Evolutionary conservation across 2,113 vertebrate genomes (phyloP).

Genomic region (Chaetodon auriga): DNA sequence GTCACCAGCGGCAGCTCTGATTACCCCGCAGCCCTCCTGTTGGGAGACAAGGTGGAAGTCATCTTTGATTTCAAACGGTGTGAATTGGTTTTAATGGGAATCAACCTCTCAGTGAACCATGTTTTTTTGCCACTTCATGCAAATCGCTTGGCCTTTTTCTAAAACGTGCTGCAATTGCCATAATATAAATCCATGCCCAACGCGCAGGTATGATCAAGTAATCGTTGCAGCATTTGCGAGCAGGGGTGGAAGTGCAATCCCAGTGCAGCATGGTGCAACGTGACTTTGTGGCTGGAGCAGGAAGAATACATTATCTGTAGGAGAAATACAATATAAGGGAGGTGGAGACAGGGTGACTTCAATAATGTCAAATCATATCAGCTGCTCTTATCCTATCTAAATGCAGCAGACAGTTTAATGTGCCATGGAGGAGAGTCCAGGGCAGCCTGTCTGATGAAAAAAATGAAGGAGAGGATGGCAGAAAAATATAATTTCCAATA

Average conservation of each 20-base stretch:
- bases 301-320: conserved; percentile 3
- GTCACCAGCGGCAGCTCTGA: background rate
- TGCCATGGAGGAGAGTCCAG: background rate
- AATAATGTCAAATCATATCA: conserved; percentile 21
- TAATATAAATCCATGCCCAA: background rate
- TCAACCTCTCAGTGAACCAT: background rate
- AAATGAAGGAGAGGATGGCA: too few relatives aligned
- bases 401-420: conserved; percentile 4
- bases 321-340: background rate
- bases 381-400: background rate
- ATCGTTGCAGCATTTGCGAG: background rate
- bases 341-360: conserved; percentile 3
- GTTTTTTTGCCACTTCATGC: background rate
- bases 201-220: background rate
- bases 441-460: background rate
- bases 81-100: background rate
- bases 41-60: background rate
- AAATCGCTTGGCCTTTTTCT: background rate
- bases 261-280: background rate
- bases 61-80: background rate
- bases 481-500: background rate
- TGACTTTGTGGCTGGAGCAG: background rate
- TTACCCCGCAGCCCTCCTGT: conserved; percentile 1
- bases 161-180: background rate
- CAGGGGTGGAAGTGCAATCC: background rate